Evolutionary conservation across 92 coral and sea anemone species (phyloP).

Genomic region (Bergia puertoricense): DNA sequence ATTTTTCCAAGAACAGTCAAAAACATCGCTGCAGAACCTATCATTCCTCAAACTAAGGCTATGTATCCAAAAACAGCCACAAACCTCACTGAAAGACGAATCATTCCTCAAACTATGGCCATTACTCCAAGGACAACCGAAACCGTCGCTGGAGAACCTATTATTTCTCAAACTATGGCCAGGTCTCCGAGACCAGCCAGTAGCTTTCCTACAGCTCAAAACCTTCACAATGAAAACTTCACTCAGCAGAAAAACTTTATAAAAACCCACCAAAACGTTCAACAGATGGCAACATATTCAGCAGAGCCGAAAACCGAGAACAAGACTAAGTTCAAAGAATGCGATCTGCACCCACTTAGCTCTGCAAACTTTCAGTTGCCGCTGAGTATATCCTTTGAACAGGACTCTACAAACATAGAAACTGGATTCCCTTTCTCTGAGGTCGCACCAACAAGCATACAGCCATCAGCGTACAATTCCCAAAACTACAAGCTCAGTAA

Average conservation of each 20-base stretch:
- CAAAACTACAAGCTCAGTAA: background rate
- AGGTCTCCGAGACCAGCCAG: background rate
- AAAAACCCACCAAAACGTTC: background rate
- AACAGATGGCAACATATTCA: background rate
- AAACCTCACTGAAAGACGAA: background rate
- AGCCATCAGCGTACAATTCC: background rate
- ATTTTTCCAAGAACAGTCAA: too few relatives aligned
- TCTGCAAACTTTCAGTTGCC: constrained; percentile 26
- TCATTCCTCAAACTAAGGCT: background rate
- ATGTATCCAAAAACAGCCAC: background rate
- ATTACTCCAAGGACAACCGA: background rate
- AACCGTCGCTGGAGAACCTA: background rate
- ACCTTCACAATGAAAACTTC: background rate
- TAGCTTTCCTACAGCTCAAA: background rate
- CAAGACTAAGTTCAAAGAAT: background rate
- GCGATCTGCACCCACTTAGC: constrained; percentile 8
- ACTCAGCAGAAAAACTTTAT: background rate
- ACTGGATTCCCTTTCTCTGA: background rate
- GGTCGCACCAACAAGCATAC: background rate
- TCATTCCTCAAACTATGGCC: background rate
- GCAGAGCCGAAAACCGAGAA: background rate
- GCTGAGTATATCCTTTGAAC: background rate
- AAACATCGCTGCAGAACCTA: background rate
- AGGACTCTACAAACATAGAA: background rate
- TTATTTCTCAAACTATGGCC: background rate